These are phyloP conservation scores for Aspidoscelis tigris DNA, from an alignment of 2,113 vertebrate genomes.

Conservation along the genomic window DNA sequence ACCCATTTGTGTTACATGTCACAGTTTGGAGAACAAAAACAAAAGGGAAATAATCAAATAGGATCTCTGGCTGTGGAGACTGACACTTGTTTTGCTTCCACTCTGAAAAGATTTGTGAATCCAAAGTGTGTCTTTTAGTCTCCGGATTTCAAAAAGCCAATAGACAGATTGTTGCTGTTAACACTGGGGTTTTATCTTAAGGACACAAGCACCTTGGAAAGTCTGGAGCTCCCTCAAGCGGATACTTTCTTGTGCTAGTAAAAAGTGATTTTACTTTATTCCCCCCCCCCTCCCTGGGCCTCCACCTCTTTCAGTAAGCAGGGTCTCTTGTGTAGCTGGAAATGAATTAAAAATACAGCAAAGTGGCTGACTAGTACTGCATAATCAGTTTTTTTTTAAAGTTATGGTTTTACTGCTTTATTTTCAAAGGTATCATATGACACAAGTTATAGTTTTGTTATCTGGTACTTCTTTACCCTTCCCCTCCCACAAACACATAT, in stretches of 20 bases:
- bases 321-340: not conserved
- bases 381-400: not conserved
- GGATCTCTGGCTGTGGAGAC: slow-evolving; percentile 28
- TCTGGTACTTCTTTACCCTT: not conserved
- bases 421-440: not conserved
- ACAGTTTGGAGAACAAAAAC: not conserved
- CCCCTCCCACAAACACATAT: too few species aligned
- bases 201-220: slow-evolving; percentile 28
- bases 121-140: not conserved
- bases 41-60: not conserved
- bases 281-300: too few species aligned
- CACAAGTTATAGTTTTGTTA: not conserved
- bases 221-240: slow-evolving; percentile 75
- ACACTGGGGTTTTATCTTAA: not conserved
- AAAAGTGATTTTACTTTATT: slow-evolving; percentile 3
- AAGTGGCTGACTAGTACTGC: not conserved
- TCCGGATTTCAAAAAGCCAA: not conserved
- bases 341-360: not conserved
- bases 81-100: slow-evolving; percentile 20
- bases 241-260: slow-evolving; percentile 28
- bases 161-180: not conserved
- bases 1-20: slow-evolving; percentile 24
- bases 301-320: not conserved
- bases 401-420: not conserved
- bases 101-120: slow-evolving; percentile 25